These are phyloP conservation scores for Xestia xanthographa DNA, from an alignment of 2,888 invertebrate species.

Conservation along the genomic window DNA sequence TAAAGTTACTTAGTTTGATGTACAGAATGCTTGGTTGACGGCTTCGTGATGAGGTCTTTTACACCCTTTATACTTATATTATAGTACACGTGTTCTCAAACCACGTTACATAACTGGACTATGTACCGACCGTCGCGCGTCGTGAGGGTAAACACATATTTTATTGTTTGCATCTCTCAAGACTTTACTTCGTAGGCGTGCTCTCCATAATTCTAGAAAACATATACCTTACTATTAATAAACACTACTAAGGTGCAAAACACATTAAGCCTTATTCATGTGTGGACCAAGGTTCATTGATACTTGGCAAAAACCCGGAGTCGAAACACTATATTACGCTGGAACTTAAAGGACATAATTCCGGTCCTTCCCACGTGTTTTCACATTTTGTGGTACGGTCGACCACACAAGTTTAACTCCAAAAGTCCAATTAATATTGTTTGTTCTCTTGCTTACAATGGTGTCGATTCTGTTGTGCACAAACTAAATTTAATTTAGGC, in stretches of 20 bases:
- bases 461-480: too few species aligned
- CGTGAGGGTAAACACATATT: slow-evolving; percentile 64
- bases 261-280: slow-evolving; percentile 35
- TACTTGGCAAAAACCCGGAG: slow-evolving; percentile 24
- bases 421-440: slow-evolving; percentile 45
- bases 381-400: slow-evolving; percentile 65
- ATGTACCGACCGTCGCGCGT: slow-evolving; percentile 19
- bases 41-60: too few species aligned
- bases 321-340: slow-evolving; percentile 48
- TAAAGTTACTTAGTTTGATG: too few species aligned
- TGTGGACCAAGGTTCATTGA: slow-evolving; percentile 27
- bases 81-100: not conserved
- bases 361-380: slow-evolving; percentile 79
- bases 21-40: too few species aligned
- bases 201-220: slow-evolving; percentile 58
- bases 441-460: slow-evolving; percentile 23
- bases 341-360: slow-evolving; percentile 71
- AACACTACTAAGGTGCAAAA: slow-evolving; percentile 3
- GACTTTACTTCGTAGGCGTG: slow-evolving; percentile 59
- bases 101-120: slow-evolving; percentile 20
- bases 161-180: slow-evolving; percentile 59
- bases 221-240: slow-evolving; percentile 50
- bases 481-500: too few species aligned
- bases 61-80: too few species aligned
- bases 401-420: slow-evolving; percentile 63